phyloP scores from a whole-genome alignment of 37 sponge, comb jelly and placozoan species.

The Hexactinellida sp. region DNA sequence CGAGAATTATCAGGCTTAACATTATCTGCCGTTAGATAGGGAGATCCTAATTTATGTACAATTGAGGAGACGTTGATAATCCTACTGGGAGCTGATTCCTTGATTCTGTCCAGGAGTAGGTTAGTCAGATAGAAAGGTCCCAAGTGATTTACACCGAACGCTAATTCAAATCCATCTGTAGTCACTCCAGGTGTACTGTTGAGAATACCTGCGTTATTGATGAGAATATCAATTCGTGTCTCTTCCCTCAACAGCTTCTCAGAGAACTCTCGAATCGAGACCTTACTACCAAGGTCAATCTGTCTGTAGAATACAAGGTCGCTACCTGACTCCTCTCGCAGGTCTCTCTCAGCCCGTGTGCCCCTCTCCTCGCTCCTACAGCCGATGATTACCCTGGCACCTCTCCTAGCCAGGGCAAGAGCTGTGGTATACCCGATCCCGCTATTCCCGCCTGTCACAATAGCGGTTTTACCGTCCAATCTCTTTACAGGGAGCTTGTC shows the following conservation, averaged over 20 bases:
- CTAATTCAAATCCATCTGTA: conserved; percentile 30
- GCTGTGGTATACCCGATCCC: conserved; percentile 44
- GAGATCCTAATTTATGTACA: neutral
- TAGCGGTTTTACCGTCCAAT: conserved; percentile 60
- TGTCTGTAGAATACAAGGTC: conserved; percentile 20
- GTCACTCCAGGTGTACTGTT: conserved; percentile 12
- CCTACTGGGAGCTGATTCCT: conserved; percentile 25
- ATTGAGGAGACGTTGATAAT: conserved; percentile 32
- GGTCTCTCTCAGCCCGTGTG: conserved; percentile 18
- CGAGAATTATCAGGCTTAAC: neutral
- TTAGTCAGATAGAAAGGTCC: conserved; percentile 37
- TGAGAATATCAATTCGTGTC: conserved; percentile 22
- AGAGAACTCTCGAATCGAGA: conserved; percentile 28
- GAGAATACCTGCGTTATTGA: conserved; percentile 34
- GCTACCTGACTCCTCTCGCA: conserved; percentile 6
- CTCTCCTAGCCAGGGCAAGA: conserved; percentile 30
- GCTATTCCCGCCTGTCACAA: conserved; percentile 55
- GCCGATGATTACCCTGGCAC: conserved; percentile 29
- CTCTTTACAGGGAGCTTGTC: neutral
- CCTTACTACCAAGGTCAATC: conserved; percentile 19
- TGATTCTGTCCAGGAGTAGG: conserved; percentile 23
- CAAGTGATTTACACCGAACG: conserved; percentile 32
- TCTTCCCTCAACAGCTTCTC: conserved; percentile 21
- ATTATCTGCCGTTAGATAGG: neutral
- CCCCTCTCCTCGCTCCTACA: conserved; percentile 33